phyloP scores from a whole-genome alignment of 2,113 vertebrate genomes.

The Lontra canadensis region DNA sequence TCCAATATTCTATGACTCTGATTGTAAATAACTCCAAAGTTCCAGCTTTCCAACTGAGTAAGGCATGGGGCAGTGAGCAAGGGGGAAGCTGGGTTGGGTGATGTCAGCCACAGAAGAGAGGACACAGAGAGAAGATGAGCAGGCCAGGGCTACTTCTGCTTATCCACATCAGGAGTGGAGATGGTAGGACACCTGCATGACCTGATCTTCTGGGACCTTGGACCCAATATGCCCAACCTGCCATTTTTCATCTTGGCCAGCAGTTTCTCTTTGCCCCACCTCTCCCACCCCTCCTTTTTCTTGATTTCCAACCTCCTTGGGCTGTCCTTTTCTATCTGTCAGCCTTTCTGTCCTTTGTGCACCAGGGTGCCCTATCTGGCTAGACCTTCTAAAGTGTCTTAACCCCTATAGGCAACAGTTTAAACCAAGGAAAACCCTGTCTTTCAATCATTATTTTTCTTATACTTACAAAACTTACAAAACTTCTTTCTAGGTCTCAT shows the following conservation, averaged over 20 bases:
- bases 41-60: neutral
- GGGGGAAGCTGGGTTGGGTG: accelerated
- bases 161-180: neutral
- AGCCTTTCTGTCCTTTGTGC: neutral
- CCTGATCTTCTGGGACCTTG: neutral
- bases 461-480: neutral
- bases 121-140: neutral
- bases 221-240: neutral
- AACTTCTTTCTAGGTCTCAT: neutral
- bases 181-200: neutral
- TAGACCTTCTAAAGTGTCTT: neutral
- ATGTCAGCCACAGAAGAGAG: neutral
- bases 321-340: neutral
- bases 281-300: neutral
- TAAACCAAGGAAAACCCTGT: neutral
- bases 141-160: neutral
- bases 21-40: neutral
- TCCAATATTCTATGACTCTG: neutral
- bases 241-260: neutral
- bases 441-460: neutral
- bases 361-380: neutral
- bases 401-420: neutral
- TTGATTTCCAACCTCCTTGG: neutral
- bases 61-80: neutral
- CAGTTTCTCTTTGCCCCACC: neutral